These are phyloP conservation scores for Omphaloscelis lunosa DNA, from an alignment of 2,888 invertebrate genomes.

Conservation along the genomic window DNA sequence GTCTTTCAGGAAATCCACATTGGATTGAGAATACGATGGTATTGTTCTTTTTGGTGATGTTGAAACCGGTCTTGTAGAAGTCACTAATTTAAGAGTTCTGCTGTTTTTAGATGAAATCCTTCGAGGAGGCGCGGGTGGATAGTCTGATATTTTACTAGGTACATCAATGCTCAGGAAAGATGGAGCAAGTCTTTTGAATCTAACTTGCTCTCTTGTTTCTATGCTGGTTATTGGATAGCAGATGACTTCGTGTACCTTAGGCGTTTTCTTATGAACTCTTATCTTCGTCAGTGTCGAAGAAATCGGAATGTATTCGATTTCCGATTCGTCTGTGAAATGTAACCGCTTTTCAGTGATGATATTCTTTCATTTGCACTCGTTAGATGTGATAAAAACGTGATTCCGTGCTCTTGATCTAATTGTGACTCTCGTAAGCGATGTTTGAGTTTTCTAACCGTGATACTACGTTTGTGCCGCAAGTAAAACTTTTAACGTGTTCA, in stretches of 20 bases:
- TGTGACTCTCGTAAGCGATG: conserved; percentile 79
- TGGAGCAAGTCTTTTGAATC: conserved; percentile 91
- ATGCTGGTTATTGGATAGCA: conserved; percentile 91
- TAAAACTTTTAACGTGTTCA: conserved; percentile 68
- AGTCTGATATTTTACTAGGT: conserved; percentile 74
- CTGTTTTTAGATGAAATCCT: conserved; percentile 94
- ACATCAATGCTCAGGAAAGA: conserved; percentile 87
- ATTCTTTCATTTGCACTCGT: conserved; percentile 72
- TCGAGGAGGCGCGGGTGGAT: conserved; percentile 94
- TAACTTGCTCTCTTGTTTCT: conserved; percentile 77
- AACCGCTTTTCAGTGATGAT: conserved; percentile 78
- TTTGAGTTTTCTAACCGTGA: conserved; percentile 77
- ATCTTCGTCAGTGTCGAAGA: conserved; percentile 95
- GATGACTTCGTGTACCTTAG: conserved; percentile 89
- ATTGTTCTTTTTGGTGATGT: conserved; percentile 79
- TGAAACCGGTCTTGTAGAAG: conserved; percentile 87
- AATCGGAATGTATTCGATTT: conserved; percentile 95
- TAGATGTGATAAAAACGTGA: conserved; percentile 85
- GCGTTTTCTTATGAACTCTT: conserved; percentile 93
- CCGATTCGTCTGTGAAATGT: conserved; percentile 93
- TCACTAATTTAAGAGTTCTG: conserved; percentile 92
- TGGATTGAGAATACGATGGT: conserved; percentile 81
- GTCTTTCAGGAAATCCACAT: conserved; percentile 91
- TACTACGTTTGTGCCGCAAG: conserved; percentile 76
- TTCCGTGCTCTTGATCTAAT: conserved; percentile 81